Conservation (phyloP, 2,797 vertebrate species). For the Vipera ursinii region DNA sequence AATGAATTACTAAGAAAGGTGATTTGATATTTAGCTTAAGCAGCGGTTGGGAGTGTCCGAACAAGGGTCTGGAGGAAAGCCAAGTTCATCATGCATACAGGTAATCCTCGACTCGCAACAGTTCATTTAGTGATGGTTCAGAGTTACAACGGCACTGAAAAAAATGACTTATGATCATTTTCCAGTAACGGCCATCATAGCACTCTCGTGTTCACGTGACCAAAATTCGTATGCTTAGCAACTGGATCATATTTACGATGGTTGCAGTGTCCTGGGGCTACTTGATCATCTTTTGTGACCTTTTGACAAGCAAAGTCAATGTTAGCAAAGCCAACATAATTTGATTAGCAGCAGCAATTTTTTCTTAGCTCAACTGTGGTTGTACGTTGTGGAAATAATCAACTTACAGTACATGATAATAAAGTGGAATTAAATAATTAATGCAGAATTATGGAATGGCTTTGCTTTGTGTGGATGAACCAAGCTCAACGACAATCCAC, state of each 20-base stretch:
- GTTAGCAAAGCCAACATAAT: background rate
- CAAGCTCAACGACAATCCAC: background rate
- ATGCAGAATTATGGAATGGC: background rate
- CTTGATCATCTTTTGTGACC: no score
- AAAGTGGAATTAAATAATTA: background rate
- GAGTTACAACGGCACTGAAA: background rate
- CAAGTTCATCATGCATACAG: background rate
- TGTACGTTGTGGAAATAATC: background rate
- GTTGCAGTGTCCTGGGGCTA: background rate
- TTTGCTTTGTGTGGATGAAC: background rate
- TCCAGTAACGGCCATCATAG: background rate
- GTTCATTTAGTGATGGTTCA: background rate
- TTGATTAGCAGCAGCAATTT: background rate
- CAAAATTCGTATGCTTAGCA: background rate
- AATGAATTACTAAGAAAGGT: background rate
- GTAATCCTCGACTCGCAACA: background rate
- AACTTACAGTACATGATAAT: background rate
- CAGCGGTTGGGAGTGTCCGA: rapidly evolving
- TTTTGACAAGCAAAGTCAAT: no score
- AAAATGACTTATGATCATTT: background rate
- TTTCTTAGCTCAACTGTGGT: no score
- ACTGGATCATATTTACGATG: background rate
- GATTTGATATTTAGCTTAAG: background rate
- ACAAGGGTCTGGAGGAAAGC: background rate
- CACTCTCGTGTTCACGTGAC: no score